phyloP scores from a whole-genome alignment of 2,797 vertebrate genomes.

The Premnoplex brunnescens region DNA sequence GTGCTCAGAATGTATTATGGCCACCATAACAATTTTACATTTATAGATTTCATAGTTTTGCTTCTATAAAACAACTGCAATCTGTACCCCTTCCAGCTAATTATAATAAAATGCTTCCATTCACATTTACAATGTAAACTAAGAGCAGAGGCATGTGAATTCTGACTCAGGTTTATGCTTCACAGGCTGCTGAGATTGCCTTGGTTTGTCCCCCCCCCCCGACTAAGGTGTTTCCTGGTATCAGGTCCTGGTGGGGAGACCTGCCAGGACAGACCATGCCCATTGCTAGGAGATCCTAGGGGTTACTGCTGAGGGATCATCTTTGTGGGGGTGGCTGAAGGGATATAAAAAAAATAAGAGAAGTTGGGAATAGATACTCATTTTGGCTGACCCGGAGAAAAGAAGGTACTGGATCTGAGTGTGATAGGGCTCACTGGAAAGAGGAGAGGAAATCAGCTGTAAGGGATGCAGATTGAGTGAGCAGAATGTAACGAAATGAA shows the following conservation, averaged over 20 bases:
- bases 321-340: not conserved
- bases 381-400: not conserved
- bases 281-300: not conserved
- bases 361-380: not conserved
- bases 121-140: slow-evolving; percentile 44
- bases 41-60: slow-evolving; percentile 65
- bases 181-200: not conserved
- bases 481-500: not conserved
- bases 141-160: not conserved
- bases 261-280: not conserved
- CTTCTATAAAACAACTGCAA: slow-evolving; percentile 66
- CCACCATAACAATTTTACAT: slow-evolving; percentile 34
- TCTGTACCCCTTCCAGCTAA: slow-evolving; percentile 48
- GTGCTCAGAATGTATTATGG: slow-evolving; percentile 42
- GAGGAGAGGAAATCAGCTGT: not conserved
- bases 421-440: not conserved
- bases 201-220: not conserved
- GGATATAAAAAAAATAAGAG: not conserved
- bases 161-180: not conserved
- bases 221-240: not conserved
- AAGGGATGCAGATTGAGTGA: not conserved
- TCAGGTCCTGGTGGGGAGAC: not conserved
- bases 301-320: not conserved
- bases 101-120: slow-evolving; percentile 59
- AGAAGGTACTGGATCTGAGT: not conserved